phyloP scores from a whole-genome alignment of 2,113 vertebrate species.

The Zapus hudsonius region DNA sequence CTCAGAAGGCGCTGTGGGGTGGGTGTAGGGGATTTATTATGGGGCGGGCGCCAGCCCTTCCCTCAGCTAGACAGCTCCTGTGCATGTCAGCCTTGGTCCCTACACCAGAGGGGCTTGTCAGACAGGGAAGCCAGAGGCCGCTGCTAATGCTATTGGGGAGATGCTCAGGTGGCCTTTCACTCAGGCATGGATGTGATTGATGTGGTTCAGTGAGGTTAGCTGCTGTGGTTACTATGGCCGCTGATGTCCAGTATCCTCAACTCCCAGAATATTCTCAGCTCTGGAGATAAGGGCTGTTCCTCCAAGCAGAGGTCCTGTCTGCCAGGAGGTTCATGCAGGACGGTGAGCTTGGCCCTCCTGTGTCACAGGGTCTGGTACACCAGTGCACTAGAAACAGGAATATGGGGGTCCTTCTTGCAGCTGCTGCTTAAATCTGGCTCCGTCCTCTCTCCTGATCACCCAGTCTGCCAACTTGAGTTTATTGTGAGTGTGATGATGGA shows the following conservation, averaged over 20 bases:
- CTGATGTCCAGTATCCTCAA: not conserved
- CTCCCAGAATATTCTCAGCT: not conserved
- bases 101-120: not conserved
- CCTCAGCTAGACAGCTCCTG: not conserved
- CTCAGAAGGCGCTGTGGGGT: fast-evolving
- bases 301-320: not conserved
- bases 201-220: not conserved
- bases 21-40: no score
- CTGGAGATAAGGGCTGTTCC: not conserved
- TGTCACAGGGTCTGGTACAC: no score
- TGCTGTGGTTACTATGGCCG: not conserved
- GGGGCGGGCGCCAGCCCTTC: not conserved
- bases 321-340: not conserved
- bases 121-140: not conserved
- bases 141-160: not conserved
- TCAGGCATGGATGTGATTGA: not conserved
- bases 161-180: not conserved
- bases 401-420: not conserved
- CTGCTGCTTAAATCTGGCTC: not conserved
- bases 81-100: not conserved
- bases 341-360: not conserved
- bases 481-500: not conserved
- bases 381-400: not conserved
- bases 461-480: not conserved
- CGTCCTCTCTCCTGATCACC: not conserved